phyloP scores from a whole-genome alignment of 2,797 vertebrate genomes.

The Sebastes diaconus region DNA sequence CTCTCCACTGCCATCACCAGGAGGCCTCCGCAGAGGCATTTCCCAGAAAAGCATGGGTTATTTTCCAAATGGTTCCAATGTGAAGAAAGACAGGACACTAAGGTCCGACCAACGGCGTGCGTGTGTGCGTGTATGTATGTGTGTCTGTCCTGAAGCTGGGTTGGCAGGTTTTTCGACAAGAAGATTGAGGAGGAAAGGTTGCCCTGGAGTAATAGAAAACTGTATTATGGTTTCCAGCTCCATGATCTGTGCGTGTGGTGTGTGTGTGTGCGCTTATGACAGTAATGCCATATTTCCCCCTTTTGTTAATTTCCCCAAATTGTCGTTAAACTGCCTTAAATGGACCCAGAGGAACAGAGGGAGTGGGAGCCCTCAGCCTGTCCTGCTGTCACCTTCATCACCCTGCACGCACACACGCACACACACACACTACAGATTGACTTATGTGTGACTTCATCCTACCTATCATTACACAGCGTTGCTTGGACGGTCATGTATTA shows the following conservation, averaged over 20 bases:
- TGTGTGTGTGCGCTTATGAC: not conserved
- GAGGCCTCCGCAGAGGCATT: constrained; percentile 75
- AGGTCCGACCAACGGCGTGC: constrained; percentile 17
- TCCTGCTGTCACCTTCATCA: constrained; percentile 19
- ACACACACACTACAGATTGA: not conserved
- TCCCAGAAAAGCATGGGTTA: constrained; percentile 71
- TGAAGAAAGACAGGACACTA: constrained; percentile 74
- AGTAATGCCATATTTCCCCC: constrained; percentile 12
- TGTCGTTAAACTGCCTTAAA: constrained; percentile 50
- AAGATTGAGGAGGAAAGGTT: constrained; percentile 60
- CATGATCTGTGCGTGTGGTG: constrained; percentile 4
- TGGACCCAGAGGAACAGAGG: constrained; percentile 29
- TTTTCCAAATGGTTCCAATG: constrained; percentile 76
- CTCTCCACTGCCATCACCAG: constrained; percentile 70
- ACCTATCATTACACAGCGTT: not conserved
- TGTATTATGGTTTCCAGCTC: constrained; percentile 45
- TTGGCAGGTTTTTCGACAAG: constrained; percentile 50
- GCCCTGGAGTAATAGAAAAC: constrained; percentile 41
- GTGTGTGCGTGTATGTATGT: constrained; percentile 4
- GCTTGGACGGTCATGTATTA: not conserved
- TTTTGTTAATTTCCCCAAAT: constrained; percentile 45
- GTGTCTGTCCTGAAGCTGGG: not conserved
- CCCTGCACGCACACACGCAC: not conserved
- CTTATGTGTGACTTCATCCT: constrained; percentile 18
- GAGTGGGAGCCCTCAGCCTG: not conserved